Percentiles rank a stretch among this genome's conserved stretches.
Conservation (phyloP, 1,140 invertebrate species). For the Philotrypesis tridentata region DNA sequence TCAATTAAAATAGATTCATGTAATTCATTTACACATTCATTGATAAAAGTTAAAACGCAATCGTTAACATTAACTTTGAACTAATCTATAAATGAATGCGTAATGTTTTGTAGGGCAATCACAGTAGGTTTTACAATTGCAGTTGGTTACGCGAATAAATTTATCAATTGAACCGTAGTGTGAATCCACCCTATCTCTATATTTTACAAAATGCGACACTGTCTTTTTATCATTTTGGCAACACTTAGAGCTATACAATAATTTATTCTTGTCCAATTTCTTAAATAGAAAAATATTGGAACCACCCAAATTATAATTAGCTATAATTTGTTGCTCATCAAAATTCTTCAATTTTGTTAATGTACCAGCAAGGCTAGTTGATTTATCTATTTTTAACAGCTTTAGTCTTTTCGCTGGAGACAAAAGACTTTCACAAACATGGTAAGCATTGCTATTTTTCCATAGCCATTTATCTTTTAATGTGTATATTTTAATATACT, state of each 20-base stretch:
- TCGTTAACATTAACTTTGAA: background rate
- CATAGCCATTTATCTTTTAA: slow-evolving; percentile 43
- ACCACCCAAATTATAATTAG: background rate
- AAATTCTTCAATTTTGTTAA: background rate
- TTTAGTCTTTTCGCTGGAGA: no score
- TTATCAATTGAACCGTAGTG: no score
- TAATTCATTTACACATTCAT: no score
- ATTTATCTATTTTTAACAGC: background rate
- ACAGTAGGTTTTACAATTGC: background rate
- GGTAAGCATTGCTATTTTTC: background rate
- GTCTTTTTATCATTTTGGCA: background rate
- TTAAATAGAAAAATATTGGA: background rate
- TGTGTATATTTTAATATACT: slow-evolving; percentile 42
- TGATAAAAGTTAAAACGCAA: no score
- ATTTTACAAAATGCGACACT: background rate
- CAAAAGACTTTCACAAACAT: background rate
- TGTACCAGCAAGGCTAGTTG: background rate
- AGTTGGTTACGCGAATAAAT: no score
- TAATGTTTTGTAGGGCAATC: background rate
- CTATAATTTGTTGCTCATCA: background rate
- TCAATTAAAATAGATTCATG: no score
- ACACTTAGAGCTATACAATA: background rate
- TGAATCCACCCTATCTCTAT: no score
- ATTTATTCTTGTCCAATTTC: slow-evolving; percentile 13
- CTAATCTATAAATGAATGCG: background rate